Evolutionary conservation across 2,113 vertebrate species (phyloP).

Genomic region (Anoura caudifer): DNA sequence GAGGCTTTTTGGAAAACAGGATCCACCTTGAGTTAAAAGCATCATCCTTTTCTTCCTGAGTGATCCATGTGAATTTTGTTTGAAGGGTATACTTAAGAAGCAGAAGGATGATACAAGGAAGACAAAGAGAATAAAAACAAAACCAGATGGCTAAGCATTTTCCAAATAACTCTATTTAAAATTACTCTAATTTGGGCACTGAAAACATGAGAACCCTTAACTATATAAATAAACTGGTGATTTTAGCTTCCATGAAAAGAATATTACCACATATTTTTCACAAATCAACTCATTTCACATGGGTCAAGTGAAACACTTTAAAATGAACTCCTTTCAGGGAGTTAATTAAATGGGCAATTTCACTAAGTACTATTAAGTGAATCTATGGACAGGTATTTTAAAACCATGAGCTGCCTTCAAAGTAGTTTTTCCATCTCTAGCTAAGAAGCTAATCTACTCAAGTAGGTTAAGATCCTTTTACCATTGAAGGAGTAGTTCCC

Average conservation of each 20-base stretch:
- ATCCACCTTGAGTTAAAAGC: background rate
- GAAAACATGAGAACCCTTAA: conserved; percentile 30
- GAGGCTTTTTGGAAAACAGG: background rate
- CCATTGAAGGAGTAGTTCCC: background rate
- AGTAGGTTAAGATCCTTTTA: background rate
- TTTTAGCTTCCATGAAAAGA: conserved; percentile 32
- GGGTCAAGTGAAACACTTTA: background rate
- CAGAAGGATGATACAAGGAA: background rate
- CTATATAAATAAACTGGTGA: conserved; percentile 29
- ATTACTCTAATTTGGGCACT: background rate
- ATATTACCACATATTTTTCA: background rate
- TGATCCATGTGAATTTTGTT: background rate
- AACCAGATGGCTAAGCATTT: conserved; percentile 26
- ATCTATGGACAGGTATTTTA: background rate
- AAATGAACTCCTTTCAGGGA: background rate
- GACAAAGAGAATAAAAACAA: conserved; percentile 17
- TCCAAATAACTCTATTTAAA: conserved; percentile 20
- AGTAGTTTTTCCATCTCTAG: background rate
- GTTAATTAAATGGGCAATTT: conserved; percentile 52
- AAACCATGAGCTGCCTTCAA: background rate
- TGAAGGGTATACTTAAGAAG: background rate
- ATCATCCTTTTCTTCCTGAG: background rate
- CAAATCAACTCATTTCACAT: conserved; percentile 53
- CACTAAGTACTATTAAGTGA: background rate
- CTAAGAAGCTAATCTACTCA: background rate